These are phyloP conservation scores for Lymantria dispar DNA, from an alignment of 2,888 invertebrate species.

Conservation along the genomic window DNA sequence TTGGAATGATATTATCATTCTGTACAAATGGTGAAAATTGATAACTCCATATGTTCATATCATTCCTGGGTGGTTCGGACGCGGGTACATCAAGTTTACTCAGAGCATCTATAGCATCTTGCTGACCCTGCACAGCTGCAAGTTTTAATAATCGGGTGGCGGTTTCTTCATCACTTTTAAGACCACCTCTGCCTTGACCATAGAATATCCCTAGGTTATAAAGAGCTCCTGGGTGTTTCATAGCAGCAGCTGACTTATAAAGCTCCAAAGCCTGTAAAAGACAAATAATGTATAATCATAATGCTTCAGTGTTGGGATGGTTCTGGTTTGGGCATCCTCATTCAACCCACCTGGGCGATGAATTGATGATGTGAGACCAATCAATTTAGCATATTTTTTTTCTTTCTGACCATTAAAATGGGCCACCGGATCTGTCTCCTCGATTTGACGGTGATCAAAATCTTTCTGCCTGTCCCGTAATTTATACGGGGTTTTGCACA, in stretches of 20 bases:
- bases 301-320: no score
- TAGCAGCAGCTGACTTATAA: conserved; percentile 84
- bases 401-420: no score
- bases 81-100: conserved; percentile 51
- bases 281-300: not conserved
- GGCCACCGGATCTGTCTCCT: no score
- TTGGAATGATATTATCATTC: conserved; percentile 49
- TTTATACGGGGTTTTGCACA: no score
- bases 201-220: conserved; percentile 87
- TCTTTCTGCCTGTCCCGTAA: no score
- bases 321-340: no score
- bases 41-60: conserved; percentile 43
- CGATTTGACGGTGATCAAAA: no score
- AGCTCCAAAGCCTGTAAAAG: conserved; percentile 84
- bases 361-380: no score
- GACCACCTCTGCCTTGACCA: conserved; percentile 84
- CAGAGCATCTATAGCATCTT: conserved; percentile 80
- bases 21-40: conserved; percentile 36
- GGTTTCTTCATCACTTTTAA: conserved; percentile 68
- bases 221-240: conserved; percentile 85
- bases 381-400: no score
- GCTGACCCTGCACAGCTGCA: conserved; percentile 83
- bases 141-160: conserved; percentile 78
- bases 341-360: no score
- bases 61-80: conserved; percentile 34